Conservation (phyloP, 1,140 invertebrate species). For the Hypsibius dujardini region DNA sequence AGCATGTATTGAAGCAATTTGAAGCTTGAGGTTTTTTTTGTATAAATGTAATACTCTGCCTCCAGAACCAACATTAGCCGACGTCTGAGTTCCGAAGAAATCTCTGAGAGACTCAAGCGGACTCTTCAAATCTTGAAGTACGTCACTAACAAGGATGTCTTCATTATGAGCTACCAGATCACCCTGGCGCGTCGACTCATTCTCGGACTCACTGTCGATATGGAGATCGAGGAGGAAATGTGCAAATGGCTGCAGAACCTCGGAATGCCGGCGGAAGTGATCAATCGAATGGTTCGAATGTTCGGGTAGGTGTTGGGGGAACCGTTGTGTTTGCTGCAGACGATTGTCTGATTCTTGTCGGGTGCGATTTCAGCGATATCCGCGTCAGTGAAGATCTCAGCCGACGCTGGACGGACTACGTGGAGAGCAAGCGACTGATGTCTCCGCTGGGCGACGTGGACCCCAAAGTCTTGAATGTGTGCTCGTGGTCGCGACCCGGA, state of each 20-base stretch:
- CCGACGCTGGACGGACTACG: neutral
- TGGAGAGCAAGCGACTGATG: neutral
- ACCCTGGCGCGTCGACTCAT: constrained; percentile 88
- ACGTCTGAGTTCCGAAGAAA: constrained; percentile 88
- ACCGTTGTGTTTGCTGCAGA: too few relatives aligned
- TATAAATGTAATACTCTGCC: too few relatives aligned
- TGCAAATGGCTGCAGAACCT: constrained; percentile 75
- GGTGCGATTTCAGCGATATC: constrained; percentile 55
- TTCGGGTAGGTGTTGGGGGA: constrained; percentile 26
- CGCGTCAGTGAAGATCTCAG: constrained; percentile 98
- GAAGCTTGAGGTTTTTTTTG: too few relatives aligned
- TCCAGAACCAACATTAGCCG: constrained; percentile 70
- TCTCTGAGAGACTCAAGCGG: constrained; percentile 57
- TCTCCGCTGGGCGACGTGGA: constrained; percentile 35
- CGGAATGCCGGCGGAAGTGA: constrained; percentile 98
- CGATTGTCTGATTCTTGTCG: too few relatives aligned
- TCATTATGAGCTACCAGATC: constrained; percentile 97
- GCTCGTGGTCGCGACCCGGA: constrained; percentile 76
- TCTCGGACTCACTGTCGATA: constrained; percentile 87
- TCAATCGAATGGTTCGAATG: constrained; percentile 91
- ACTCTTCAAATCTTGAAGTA: constrained; percentile 84
- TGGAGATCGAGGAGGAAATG: constrained; percentile 98
- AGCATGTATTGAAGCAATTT: too few relatives aligned
- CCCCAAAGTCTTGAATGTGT: constrained; percentile 84
- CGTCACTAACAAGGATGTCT: constrained; percentile 97